A percentile compares a stretch with the other conserved stretches of the same genome.
phyloP scores from a whole-genome alignment of 2,888 invertebrate genomes.

The Coremacera marginata region DNA sequence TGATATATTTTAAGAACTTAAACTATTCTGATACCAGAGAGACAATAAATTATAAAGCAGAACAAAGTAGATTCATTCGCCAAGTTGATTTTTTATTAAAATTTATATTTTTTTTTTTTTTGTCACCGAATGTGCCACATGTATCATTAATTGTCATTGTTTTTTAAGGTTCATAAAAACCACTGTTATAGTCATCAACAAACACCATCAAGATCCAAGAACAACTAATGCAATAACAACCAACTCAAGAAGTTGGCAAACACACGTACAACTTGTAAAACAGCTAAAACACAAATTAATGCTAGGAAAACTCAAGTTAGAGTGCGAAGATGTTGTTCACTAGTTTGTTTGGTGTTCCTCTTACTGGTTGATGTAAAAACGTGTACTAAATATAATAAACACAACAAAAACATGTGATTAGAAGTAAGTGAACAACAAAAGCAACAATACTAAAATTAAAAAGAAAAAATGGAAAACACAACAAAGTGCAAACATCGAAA shows the following conservation, averaged over 20 bases:
- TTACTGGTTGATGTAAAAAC: constrained; percentile 33
- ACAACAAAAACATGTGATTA: constrained; percentile 48
- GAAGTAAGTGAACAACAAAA: constrained; percentile 46
- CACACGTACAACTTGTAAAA: constrained; percentile 64
- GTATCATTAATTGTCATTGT: not conserved
- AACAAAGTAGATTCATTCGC: too few species aligned
- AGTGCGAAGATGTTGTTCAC: constrained; percentile 50
- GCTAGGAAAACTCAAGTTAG: constrained; percentile 45
- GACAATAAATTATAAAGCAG: too few species aligned
- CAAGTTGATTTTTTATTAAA: too few species aligned
- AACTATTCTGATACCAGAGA: too few species aligned
- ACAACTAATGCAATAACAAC: constrained; percentile 35
- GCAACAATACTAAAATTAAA: constrained; percentile 33
- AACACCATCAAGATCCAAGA: constrained; percentile 43
- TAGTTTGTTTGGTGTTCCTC: constrained; percentile 42
- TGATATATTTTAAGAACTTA: too few species aligned
- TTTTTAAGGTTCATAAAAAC: not conserved
- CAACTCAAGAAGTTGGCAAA: constrained; percentile 32
- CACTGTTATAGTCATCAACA: constrained; percentile 33
- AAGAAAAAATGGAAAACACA: constrained; percentile 34
- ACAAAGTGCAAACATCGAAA: constrained; percentile 44
- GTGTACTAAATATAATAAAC: constrained; percentile 45
- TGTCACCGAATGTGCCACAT: not conserved
- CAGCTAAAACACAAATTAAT: constrained; percentile 62
- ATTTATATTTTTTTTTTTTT: too few species aligned